phyloP scores from a whole-genome alignment of 2,113 vertebrate genomes.

The Thamnophis sirtalis region DNA sequence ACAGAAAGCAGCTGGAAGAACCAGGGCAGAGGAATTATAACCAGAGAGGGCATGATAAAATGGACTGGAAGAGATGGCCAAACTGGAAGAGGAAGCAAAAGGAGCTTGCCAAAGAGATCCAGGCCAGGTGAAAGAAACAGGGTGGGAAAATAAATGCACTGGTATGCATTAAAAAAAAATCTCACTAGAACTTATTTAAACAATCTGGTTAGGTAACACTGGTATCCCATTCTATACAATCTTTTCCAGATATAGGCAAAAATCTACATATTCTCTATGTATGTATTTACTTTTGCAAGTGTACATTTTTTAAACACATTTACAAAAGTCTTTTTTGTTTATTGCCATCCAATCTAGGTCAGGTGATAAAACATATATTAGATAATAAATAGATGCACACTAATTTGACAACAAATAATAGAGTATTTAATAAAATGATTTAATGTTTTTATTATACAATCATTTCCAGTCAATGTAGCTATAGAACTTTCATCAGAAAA shows the following conservation, averaged over 20 bases:
- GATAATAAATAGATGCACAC: neutral
- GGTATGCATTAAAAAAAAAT: neutral
- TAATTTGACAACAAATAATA: neutral
- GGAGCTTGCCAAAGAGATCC: neutral
- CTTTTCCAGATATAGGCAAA: neutral
- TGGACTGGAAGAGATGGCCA: neutral
- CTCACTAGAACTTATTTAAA: neutral
- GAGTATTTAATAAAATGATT: constrained; percentile 1
- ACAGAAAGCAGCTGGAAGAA: neutral
- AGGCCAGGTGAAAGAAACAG: neutral
- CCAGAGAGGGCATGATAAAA: neutral
- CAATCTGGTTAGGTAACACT: neutral
- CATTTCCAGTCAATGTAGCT: neutral
- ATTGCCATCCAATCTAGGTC: neutral
- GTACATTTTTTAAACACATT: too few species aligned
- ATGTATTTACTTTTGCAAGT: too few species aligned
- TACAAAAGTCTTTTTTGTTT: too few species aligned
- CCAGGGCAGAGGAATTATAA: neutral
- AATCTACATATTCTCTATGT: neutral
- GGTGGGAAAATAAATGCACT: neutral
- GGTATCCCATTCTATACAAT: neutral
- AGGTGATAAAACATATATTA: neutral
- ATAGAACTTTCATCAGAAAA: neutral
- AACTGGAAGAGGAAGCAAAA: neutral
- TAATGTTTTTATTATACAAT: neutral